Conservation (phyloP, 2,113 vertebrate genomes). For the Erinaceus europaeus region DNA sequence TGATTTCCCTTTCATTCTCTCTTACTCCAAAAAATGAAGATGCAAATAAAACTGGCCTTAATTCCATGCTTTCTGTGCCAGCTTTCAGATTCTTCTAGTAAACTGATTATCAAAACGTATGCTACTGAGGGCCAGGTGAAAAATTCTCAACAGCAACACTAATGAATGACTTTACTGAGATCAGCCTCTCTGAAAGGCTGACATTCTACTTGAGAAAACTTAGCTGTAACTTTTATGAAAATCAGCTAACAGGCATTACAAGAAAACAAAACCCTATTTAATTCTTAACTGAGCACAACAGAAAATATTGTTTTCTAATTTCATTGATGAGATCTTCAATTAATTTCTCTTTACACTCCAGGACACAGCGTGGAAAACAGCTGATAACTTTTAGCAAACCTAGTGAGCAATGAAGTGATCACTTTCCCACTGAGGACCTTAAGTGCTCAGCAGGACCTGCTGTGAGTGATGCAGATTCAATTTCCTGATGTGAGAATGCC, state of each 20-base stretch:
- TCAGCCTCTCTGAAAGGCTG: background rate
- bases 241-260: too few relatives aligned
- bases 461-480: background rate
- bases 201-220: background rate
- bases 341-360: constrained; percentile 15
- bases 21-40: background rate
- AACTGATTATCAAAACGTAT: background rate
- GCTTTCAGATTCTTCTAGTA: background rate
- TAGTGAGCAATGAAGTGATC: background rate
- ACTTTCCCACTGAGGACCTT: background rate
- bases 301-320: background rate
- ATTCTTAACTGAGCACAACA: constrained; percentile 14
- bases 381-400: background rate
- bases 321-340: background rate
- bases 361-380: constrained; percentile 3
- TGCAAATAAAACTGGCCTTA: background rate
- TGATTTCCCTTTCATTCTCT: background rate
- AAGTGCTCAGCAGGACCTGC: background rate
- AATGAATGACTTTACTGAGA: background rate
- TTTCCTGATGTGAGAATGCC: background rate
- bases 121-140: background rate
- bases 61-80: background rate
- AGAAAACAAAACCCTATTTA: constrained; percentile 6
- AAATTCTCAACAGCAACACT: background rate
- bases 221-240: background rate